phyloP scores from a whole-genome alignment of 2,888 invertebrate species.

The Amphimallon solstitiale region DNA sequence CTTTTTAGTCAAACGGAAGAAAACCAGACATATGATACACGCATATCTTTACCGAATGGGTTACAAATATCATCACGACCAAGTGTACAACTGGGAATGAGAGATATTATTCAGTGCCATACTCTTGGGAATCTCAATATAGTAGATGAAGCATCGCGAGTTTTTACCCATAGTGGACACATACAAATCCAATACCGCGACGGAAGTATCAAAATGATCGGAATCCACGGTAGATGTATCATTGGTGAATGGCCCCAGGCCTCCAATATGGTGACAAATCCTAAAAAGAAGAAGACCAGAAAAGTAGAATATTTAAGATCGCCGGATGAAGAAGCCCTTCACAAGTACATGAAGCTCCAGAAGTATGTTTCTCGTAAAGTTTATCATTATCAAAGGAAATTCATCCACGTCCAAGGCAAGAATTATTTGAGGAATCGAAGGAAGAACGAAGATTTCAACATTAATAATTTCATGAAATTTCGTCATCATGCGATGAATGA shows the following conservation, averaged over 20 bases:
- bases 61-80: conserved; percentile 29
- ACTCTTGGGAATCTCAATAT: conserved; percentile 15
- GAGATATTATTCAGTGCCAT: conserved; percentile 31
- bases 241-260: conserved; percentile 12
- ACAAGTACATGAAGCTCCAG: conserved; percentile 20
- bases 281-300: neutral
- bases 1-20: too few relatives aligned
- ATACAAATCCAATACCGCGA: conserved; percentile 33
- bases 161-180: conserved; percentile 18
- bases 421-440: conserved; percentile 15
- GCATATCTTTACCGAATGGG: conserved; percentile 34
- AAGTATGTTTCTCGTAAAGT: conserved; percentile 26
- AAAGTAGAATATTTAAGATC: neutral
- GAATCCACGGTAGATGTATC: conserved; percentile 24
- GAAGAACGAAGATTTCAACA: neutral
- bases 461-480: neutral
- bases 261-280: neutral
- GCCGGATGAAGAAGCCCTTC: conserved; percentile 1
- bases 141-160: conserved; percentile 28
- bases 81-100: conserved; percentile 1
- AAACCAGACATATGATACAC: conserved; percentile 23
- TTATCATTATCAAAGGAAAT: conserved; percentile 28
- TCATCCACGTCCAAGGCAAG: conserved; percentile 20
- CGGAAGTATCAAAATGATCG: conserved; percentile 33
- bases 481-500: neutral